These are phyloP conservation scores for Steinernema khuongi DNA, from an alignment of 1,140 invertebrate species.

Conservation along the genomic window DNA sequence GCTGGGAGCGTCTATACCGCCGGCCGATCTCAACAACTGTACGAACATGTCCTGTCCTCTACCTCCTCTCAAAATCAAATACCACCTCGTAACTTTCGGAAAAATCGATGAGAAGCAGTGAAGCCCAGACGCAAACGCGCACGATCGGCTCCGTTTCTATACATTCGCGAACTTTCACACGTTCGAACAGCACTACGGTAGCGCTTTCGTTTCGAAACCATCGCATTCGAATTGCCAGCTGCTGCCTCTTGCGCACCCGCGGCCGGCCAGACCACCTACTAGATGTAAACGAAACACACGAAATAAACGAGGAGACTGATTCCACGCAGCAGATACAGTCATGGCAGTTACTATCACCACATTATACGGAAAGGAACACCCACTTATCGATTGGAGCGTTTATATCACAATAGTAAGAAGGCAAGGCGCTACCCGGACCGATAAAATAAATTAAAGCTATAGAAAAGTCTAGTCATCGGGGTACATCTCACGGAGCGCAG, in stretches of 20 bases:
- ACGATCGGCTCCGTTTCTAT: conserved; percentile 10
- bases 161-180: conserved; percentile 13
- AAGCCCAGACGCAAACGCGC: not conserved
- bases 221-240: conserved; percentile 19
- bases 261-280: no score
- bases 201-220: conserved; percentile 13
- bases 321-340: not conserved
- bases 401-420: not conserved
- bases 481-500: not conserved
- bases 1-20: no score
- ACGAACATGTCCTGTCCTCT: no score
- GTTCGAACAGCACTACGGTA: not conserved
- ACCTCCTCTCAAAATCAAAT: not conserved
- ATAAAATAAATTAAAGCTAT: not conserved
- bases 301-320: no score
- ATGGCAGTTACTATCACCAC: not conserved
- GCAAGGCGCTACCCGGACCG: not conserved
- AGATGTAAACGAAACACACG: no score
- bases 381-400: not conserved
- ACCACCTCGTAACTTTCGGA: not conserved
- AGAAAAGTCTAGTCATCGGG: not conserved
- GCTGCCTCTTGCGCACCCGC: not conserved
- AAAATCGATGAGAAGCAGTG: not conserved
- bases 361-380: not conserved
- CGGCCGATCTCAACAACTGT: no score